These are phyloP conservation scores for Zaprionus vittiger DNA, from an alignment of 1,140 invertebrate species.

Conservation along the genomic window DNA sequence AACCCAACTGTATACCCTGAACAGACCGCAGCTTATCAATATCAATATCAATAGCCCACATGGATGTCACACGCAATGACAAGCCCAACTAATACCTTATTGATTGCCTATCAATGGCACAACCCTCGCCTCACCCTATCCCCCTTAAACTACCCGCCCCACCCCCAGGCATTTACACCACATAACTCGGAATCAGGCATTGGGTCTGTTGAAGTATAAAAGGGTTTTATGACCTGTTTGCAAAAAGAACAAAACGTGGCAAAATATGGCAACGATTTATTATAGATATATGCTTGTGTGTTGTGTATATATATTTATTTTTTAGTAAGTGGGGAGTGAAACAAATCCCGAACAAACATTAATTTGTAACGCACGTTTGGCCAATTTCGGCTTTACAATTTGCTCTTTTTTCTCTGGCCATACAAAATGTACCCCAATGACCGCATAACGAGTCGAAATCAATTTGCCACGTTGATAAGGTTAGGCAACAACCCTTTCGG, in stretches of 20 bases:
- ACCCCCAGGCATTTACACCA: conserved; percentile 64
- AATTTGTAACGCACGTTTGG: conserved; percentile 82
- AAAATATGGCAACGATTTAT: conserved; percentile 36
- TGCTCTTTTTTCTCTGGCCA: conserved; percentile 60
- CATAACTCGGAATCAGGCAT: conserved; percentile 74
- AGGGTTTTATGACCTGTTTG: conserved; percentile 78
- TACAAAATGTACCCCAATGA: conserved; percentile 78
- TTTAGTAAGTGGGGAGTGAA: conserved; percentile 34
- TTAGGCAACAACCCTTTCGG: conserved; percentile 62
- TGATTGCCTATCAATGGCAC: conserved; percentile 70
- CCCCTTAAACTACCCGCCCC: not conserved
- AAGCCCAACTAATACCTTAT: conserved; percentile 78
- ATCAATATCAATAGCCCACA: conserved; percentile 73
- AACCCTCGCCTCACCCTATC: conserved; percentile 23
- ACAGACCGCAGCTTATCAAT: conserved; percentile 40
- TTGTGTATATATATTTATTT: conserved; percentile 22
- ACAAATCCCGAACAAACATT: conserved; percentile 79
- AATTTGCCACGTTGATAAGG: conserved; percentile 79
- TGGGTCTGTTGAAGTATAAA: conserved; percentile 76
- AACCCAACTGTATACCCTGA: not conserved
- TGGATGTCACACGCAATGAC: conserved; percentile 67
- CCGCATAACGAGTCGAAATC: conserved; percentile 80
- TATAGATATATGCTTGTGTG: conserved; percentile 18
- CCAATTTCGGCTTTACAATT: conserved; percentile 78
- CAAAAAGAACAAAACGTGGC: conserved; percentile 41